Evolutionary conservation across 2,113 vertebrate genomes (phyloP).

Genomic region (Gallinago jamesoni): DNA sequence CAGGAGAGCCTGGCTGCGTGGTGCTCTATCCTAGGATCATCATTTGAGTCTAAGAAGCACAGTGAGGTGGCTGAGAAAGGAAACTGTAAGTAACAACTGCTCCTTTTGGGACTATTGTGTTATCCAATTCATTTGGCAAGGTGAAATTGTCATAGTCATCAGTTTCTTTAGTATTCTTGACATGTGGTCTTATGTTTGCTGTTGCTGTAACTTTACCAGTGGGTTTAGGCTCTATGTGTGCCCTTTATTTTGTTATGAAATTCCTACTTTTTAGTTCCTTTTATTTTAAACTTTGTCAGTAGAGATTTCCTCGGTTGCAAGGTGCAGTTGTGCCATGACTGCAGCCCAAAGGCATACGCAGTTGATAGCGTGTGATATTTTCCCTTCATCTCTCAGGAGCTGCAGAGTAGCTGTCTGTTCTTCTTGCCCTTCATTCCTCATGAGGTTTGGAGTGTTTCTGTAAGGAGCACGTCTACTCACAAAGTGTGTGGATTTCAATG

Average conservation of each 20-base stretch:
- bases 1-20: rapidly evolving
- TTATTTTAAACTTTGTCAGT: background rate
- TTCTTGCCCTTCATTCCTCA: background rate
- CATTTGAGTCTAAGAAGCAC: rapidly evolving
- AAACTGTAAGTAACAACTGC: background rate
- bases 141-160: background rate
- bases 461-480: background rate
- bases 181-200: background rate
- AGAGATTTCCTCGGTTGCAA: background rate
- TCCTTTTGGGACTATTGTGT: background rate
- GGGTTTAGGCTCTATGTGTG: background rate
- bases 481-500: background rate
- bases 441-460: background rate
- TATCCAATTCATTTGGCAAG: background rate
- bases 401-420: background rate
- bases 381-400: background rate
- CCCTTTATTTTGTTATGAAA: background rate
- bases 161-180: background rate
- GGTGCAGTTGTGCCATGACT: no score
- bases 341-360: rapidly evolving
- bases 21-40: rapidly evolving
- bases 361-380: background rate
- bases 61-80: background rate
- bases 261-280: background rate
- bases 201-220: background rate